Conservation (phyloP, 1,140 invertebrate genomes). For the Panulirus ornatus region DNA sequence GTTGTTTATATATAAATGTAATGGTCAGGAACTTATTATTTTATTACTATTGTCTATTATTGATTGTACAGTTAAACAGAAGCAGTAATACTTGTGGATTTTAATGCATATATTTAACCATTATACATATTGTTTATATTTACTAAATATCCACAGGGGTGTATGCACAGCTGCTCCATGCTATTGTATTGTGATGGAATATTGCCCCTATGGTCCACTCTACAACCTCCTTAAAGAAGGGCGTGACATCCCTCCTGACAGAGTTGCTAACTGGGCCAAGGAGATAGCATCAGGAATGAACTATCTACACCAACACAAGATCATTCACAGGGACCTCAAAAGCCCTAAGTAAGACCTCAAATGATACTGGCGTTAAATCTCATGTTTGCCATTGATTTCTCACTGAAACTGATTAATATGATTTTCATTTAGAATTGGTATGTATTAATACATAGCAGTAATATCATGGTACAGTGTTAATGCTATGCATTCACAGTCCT, state of each 20-base stretch:
- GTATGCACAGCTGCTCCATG: slow-evolving; percentile 95
- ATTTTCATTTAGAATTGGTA: background rate
- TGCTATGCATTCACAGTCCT: too few species aligned
- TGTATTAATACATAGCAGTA: too few species aligned
- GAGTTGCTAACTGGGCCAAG: slow-evolving; percentile 94
- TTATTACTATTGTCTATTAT: too few species aligned
- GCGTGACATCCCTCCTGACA: slow-evolving; percentile 87
- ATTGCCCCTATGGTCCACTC: slow-evolving; percentile 95
- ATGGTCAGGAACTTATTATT: too few species aligned
- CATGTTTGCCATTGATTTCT: background rate
- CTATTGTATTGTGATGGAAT: slow-evolving; percentile 99
- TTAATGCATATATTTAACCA: too few species aligned
- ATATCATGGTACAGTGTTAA: too few species aligned
- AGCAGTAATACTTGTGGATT: too few species aligned
- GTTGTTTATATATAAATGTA: too few species aligned
- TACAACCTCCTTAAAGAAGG: slow-evolving; percentile 92
- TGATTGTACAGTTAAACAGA: too few species aligned
- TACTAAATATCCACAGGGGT: slow-evolving; percentile 81
- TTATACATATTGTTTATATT: too few species aligned
- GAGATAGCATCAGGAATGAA: slow-evolving; percentile 98
- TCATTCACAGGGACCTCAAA: slow-evolving; percentile 98
- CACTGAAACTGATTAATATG: background rate
- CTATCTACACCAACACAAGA: slow-evolving; percentile 97
- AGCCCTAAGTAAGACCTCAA: slow-evolving; percentile 91
- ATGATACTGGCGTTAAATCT: background rate